Evolutionary conservation across 2,888 invertebrate genomes (phyloP).

Genomic region (Choreutis nemorana): DNA sequence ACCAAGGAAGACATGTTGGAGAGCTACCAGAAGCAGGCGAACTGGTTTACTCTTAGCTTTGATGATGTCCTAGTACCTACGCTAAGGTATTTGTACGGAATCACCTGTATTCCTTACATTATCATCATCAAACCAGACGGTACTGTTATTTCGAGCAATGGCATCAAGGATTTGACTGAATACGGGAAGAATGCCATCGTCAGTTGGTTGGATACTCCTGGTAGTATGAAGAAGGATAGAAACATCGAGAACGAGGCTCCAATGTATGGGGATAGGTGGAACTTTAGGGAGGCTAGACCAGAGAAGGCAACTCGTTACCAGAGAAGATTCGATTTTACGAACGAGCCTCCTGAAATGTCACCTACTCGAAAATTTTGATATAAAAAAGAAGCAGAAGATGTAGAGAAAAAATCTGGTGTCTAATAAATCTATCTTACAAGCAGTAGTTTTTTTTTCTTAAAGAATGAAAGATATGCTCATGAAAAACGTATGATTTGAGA

Average conservation of each 20-base stretch:
- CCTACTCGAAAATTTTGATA: background rate
- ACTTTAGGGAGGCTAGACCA: conserved; percentile 3
- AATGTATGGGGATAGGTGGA: conserved; percentile 36
- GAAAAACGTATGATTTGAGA: no score
- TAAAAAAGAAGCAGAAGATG: conserved; percentile 1
- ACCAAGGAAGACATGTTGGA: conserved; percentile 21
- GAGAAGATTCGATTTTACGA: conserved; percentile 18
- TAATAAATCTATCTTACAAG: no score
- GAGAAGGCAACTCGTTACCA: conserved; percentile 17
- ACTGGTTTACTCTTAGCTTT: conserved; percentile 44
- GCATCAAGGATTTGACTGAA: conserved; percentile 33
- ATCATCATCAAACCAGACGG: conserved; percentile 31
- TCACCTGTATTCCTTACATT: conserved; percentile 36
- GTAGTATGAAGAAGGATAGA: conserved; percentile 18
- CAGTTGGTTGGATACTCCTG: conserved; percentile 32
- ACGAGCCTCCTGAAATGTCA: no score
- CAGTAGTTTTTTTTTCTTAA: no score
- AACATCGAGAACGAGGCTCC: conserved; percentile 24
- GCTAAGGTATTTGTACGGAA: conserved; percentile 31
- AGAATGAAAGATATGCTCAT: no score
- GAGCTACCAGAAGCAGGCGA: conserved; percentile 36
- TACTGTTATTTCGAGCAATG: conserved; percentile 30
- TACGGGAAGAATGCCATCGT: conserved; percentile 45
- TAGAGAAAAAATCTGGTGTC: conserved; percentile 32
- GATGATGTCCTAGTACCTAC: conserved; percentile 28